These are phyloP conservation scores for Loripinus fragilis DNA, from an alignment of 2,888 invertebrate species.

Conservation along the genomic window DNA sequence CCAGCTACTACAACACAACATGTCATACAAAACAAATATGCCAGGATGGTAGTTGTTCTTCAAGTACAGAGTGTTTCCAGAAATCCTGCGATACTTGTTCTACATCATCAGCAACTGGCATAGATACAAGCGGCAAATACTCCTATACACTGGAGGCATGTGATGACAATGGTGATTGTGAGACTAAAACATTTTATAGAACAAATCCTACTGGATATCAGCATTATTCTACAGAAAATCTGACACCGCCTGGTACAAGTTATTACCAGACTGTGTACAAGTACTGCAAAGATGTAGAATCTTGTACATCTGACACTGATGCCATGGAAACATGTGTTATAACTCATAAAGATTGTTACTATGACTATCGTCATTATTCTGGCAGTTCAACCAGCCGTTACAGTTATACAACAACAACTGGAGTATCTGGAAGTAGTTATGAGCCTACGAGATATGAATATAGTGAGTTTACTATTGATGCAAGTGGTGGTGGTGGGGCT, in stretches of 20 bases:
- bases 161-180: neutral
- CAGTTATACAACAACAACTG: neutral
- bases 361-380: neutral
- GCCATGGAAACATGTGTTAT: neutral
- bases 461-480: neutral
- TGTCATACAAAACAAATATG: constrained; percentile 44
- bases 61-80: neutral
- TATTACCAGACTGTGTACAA: constrained; percentile 4
- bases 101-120: neutral
- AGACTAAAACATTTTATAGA: constrained; percentile 5
- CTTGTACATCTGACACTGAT: neutral
- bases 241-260: neutral
- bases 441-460: constrained; percentile 12
- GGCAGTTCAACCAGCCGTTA: neutral
- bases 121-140: constrained; percentile 1
- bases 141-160: constrained; percentile 5
- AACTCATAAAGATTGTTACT: constrained; percentile 9
- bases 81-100: neutral
- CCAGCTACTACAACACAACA: constrained; percentile 29
- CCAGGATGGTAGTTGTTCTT: constrained; percentile 21
- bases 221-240: neutral
- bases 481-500: constrained; percentile 65
- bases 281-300: constrained; percentile 8
- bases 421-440: constrained; percentile 12
- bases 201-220: neutral